Conservation (phyloP, 2,113 vertebrate species). For the Cyprinus carpio region DNA sequence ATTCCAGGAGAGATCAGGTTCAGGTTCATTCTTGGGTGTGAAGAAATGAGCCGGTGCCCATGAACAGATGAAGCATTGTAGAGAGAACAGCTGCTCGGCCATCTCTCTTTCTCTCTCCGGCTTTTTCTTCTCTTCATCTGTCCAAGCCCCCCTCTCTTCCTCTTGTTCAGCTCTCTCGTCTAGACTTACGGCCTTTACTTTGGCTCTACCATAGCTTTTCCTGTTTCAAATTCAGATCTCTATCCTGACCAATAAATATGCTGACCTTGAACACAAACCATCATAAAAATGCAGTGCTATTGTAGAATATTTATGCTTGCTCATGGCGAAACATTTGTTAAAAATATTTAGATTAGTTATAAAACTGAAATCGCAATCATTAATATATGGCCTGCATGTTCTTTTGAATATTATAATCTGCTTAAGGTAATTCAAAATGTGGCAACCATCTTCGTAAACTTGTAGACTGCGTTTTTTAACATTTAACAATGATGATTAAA, state of each 20-base stretch:
- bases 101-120: conserved; percentile 1
- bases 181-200: neutral
- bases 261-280: conserved; percentile 17
- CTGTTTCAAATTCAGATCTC: conserved; percentile 19
- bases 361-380: neutral
- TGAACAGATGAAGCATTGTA: conserved; percentile 49
- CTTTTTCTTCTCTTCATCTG: neutral
- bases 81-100: conserved; percentile 26
- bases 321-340: neutral
- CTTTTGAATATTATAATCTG: neutral
- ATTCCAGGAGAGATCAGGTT: conserved; percentile 51
- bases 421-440: neutral
- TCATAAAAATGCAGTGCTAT: neutral
- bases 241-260: neutral
- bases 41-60: conserved; percentile 34
- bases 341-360: neutral
- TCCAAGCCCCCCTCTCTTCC: neutral
- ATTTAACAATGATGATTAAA: neutral
- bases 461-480: neutral
- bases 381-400: neutral
- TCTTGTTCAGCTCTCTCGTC: neutral
- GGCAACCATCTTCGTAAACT: neutral
- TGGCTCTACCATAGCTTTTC: neutral
- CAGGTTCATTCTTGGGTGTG: conserved; percentile 46
- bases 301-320: neutral